A percentile compares a stretch with the other conserved stretches of the same genome.
phyloP scores from a whole-genome alignment of 2,113 vertebrate species.

The cat (Felis catus) region DNA sequence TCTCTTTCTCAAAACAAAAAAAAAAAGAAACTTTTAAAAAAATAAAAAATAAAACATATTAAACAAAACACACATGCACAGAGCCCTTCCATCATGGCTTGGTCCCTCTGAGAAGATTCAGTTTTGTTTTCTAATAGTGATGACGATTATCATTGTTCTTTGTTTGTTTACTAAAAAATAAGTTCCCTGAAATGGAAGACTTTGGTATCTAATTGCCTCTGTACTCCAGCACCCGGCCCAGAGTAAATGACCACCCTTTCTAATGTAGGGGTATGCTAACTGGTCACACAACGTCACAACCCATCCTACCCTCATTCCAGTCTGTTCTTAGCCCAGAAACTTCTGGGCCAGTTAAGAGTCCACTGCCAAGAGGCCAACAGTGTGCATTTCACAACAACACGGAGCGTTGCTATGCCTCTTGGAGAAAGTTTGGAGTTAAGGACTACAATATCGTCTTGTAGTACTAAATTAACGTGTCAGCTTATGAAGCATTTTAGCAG shows the following conservation, averaged over 20 bases:
- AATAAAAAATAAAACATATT: too few species aligned
- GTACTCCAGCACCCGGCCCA: neutral
- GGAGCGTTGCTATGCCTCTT: neutral
- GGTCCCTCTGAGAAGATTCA: neutral
- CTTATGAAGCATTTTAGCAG: neutral
- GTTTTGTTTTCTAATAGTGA: neutral
- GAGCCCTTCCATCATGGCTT: neutral
- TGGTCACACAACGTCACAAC: neutral
- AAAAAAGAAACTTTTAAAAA: too few species aligned
- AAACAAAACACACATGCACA: neutral
- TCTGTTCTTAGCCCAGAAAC: neutral
- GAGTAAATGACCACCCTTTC: rapidly evolving
- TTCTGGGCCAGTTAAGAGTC: rapidly evolving
- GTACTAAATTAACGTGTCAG: neutral
- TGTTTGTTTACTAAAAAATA: neutral
- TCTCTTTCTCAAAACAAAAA: too few species aligned
- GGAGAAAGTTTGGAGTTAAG: neutral
- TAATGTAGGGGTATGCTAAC: neutral
- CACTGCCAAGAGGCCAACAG: neutral
- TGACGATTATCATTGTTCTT: neutral
- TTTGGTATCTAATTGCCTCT: neutral
- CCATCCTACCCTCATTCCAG: neutral
- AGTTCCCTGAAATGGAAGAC: neutral
- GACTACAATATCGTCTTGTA: neutral
- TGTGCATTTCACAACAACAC: neutral